phyloP scores from a whole-genome alignment of 2,888 invertebrate genomes.

The Clivina fossor region DNA sequence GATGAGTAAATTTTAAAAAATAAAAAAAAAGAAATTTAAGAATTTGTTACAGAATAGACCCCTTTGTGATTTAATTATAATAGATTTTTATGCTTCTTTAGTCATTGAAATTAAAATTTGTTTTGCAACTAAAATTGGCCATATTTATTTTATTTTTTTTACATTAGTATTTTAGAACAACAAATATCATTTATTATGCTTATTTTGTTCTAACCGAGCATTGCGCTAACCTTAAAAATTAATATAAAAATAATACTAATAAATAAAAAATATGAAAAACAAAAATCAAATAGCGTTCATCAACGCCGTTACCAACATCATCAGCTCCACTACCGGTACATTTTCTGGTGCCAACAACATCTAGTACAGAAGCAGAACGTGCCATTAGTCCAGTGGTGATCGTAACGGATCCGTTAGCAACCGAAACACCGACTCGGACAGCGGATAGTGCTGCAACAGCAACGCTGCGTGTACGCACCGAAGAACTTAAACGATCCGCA shows the following conservation, averaged over 20 bases:
- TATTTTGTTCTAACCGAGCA: too few relatives aligned
- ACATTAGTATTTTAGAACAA: background rate
- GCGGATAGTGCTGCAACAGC: slow-evolving; percentile 44
- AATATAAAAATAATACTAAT: too few relatives aligned
- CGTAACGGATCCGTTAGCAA: slow-evolving; percentile 50
- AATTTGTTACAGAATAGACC: too few relatives aligned
- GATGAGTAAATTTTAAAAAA: too few relatives aligned
- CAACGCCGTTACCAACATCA: slow-evolving; percentile 23
- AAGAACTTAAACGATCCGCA: slow-evolving; percentile 62
- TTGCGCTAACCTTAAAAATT: too few relatives aligned
- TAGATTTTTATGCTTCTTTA: background rate
- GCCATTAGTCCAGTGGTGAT: slow-evolving; percentile 51
- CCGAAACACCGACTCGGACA: slow-evolving; percentile 46
- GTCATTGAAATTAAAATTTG: background rate
- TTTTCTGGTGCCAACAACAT: slow-evolving; percentile 29
- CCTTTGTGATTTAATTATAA: background rate
- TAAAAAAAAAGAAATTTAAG: too few relatives aligned
- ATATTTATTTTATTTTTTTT: background rate
- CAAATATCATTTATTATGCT: too few relatives aligned
- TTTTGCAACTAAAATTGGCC: background rate
- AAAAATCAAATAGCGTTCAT: slow-evolving; percentile 24
- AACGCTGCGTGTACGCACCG: slow-evolving; percentile 57
- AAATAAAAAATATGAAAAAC: too few relatives aligned
- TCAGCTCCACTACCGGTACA: slow-evolving; percentile 28
- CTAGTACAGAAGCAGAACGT: slow-evolving; percentile 43